Conservation (phyloP, 2,888 invertebrate genomes). For the Vesta saturnalis region DNA sequence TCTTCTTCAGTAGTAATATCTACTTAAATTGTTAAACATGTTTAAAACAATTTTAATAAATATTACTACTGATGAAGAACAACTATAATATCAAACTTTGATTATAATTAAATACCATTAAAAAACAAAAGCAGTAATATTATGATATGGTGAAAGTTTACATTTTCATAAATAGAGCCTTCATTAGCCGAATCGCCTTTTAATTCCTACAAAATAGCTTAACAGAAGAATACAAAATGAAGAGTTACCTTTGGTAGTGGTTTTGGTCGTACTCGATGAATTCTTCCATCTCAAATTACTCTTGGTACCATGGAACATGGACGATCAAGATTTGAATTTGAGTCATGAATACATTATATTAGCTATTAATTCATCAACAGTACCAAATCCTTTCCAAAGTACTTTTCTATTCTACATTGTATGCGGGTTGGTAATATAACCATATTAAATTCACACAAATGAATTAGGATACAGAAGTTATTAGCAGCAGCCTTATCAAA, state of each 20-base stretch:
- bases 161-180: no score
- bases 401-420: slow-evolving; percentile 41
- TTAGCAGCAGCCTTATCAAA: neutral
- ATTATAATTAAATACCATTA: no score
- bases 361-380: slow-evolving; percentile 46
- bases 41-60: no score
- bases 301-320: slow-evolving; percentile 52
- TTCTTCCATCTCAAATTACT: slow-evolving; percentile 53
- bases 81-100: no score
- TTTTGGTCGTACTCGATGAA: slow-evolving; percentile 44
- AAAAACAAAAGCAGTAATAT: no score
- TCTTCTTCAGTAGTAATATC: no score
- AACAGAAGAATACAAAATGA: no score
- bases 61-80: no score
- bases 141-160: no score
- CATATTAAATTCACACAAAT: neutral
- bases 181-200: slow-evolving; percentile 53
- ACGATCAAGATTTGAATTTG: slow-evolving; percentile 53
- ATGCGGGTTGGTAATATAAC: no score
- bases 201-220: slow-evolving; percentile 56
- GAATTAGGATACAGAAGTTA: neutral
- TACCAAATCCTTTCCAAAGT: slow-evolving; percentile 51
- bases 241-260: slow-evolving; percentile 51
- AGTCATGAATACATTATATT: slow-evolving; percentile 54
- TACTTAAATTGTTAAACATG: no score